Percentiles rank a stretch among this genome's conserved stretches.
Evolutionary conservation across 2,113 vertebrate genomes (phyloP).

Genomic region (Syrrhaptes paradoxus): DNA sequence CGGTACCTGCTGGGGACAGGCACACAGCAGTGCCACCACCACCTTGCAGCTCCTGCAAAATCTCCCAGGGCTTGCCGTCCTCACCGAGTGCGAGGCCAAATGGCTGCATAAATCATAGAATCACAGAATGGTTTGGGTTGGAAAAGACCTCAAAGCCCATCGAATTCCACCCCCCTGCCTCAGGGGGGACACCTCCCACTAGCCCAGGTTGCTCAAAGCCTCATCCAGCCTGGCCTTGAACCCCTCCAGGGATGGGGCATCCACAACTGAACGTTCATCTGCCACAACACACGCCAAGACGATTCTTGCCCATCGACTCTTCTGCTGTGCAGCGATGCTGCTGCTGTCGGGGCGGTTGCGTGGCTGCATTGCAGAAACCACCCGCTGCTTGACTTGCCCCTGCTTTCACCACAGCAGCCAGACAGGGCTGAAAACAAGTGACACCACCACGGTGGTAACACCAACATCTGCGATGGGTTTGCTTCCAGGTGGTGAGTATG

Average conservation of each 20-base stretch:
- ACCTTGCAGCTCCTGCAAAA: background rate
- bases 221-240: too few species aligned
- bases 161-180: too few species aligned
- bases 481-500: background rate
- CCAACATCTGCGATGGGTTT: accelerated
- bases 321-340: background rate
- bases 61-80: accelerated
- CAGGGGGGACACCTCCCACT: too few species aligned
- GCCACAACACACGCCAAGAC: background rate
- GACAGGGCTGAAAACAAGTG: background rate
- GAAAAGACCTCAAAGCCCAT: too few species aligned
- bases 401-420: background rate
- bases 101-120: background rate
- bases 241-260: too few species aligned
- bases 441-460: background rate
- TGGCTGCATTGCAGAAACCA: background rate
- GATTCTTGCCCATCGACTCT: background rate
- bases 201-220: too few species aligned
- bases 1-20: background rate
- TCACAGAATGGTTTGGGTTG: too few species aligned
- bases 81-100: background rate
- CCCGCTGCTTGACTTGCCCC: background rate
- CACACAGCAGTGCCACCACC: background rate
- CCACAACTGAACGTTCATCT: background rate
- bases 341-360: background rate